A percentile compares a stretch with the other conserved stretches of the same genome.
Conservation (phyloP, 2,113 vertebrate species). For the Craseonycteris thonglongyai region DNA sequence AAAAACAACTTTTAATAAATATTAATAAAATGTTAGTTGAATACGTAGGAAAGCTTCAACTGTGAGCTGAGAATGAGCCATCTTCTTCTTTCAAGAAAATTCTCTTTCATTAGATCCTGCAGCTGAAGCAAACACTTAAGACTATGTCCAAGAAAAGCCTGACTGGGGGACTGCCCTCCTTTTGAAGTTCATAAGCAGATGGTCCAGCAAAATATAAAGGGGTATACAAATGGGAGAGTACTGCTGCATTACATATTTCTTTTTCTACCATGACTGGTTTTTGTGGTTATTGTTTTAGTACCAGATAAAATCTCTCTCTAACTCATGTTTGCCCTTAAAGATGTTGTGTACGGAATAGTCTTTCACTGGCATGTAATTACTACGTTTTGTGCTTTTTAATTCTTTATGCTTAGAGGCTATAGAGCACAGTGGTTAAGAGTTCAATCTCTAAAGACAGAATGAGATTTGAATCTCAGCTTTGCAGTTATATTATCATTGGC, state of each 20-base stretch:
- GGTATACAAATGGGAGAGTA: background rate
- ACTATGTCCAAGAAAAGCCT: background rate
- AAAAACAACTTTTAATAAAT: background rate
- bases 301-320: background rate
- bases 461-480: background rate
- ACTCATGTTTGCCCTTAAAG: background rate
- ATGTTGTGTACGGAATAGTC: background rate
- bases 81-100: background rate
- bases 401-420: background rate
- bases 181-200: background rate
- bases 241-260: background rate
- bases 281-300: background rate
- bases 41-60: background rate
- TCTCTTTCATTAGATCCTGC: background rate
- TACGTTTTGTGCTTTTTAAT: background rate
- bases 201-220: background rate
- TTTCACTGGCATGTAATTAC: background rate
- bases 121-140: background rate
- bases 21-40: background rate
- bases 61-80: background rate
- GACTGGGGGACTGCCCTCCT: background rate
- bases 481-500: background rate
- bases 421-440: background rate
- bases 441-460: background rate
- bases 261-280: background rate